phyloP scores from a whole-genome alignment of 1,140 invertebrate genomes.

The Phocides pigmalion region DNA sequence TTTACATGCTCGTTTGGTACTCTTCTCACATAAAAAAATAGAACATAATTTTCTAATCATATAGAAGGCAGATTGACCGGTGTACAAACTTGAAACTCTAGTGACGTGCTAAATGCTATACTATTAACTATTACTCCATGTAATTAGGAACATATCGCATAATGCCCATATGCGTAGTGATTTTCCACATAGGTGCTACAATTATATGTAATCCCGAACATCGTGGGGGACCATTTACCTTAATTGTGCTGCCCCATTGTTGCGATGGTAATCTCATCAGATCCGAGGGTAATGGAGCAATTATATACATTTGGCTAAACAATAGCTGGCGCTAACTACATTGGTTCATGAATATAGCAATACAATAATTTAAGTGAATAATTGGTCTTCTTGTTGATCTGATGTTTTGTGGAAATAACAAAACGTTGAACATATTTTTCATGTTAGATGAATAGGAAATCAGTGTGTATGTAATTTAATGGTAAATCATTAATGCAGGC shows the following conservation, averaged over 20 bases:
- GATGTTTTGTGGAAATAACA: not conserved
- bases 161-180: constrained; percentile 4
- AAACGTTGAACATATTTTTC: too few relatives aligned
- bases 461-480: too few relatives aligned
- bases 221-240: constrained; percentile 17
- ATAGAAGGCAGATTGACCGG: not conserved
- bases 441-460: too few relatives aligned
- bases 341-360: not conserved
- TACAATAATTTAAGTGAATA: not conserved
- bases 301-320: constrained; percentile 14
- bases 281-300: constrained; percentile 9
- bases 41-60: too few relatives aligned
- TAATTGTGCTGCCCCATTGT: constrained; percentile 23
- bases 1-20: too few relatives aligned
- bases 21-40: too few relatives aligned
- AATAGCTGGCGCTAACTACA: not conserved
- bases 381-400: not conserved
- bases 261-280: constrained; percentile 23
- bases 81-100: not conserved
- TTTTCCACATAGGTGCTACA: constrained; percentile 2
- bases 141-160: constrained; percentile 4
- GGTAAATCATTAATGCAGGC: too few relatives aligned
- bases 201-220: constrained; percentile 18
- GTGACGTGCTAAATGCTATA: too few relatives aligned
- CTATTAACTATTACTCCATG: not conserved